Evolutionary conservation across 2,113 vertebrate species (phyloP).

Genomic region (Myotis davidii): DNA sequence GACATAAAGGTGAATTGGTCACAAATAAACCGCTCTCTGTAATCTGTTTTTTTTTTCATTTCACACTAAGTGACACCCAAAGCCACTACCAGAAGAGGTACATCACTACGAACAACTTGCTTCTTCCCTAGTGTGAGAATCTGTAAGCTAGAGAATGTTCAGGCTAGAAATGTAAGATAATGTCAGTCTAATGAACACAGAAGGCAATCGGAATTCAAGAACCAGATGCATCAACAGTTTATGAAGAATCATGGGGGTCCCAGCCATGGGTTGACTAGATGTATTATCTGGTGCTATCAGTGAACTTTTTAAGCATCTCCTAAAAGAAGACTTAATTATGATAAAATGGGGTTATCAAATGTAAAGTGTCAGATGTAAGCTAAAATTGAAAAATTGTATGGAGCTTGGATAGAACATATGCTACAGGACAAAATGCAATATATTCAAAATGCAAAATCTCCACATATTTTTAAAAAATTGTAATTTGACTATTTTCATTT

Average conservation of each 20-base stretch:
- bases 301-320: background rate
- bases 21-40: background rate
- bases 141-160: background rate
- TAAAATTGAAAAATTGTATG: constrained; percentile 11
- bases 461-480: background rate
- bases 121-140: background rate
- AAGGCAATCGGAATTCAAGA: background rate
- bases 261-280: background rate
- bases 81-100: background rate
- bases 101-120: background rate
- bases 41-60: background rate
- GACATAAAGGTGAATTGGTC: background rate
- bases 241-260: background rate
- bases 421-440: background rate
- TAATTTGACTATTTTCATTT: background rate
- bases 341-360: background rate
- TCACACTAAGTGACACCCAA: background rate
- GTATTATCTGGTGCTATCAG: background rate
- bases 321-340: background rate
- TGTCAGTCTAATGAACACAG: background rate
- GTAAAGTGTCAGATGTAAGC: background rate
- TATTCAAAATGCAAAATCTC: background rate
- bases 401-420: background rate
- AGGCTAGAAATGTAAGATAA: background rate
- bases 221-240: background rate